A percentile compares a stretch with the other conserved stretches of the same genome.
These are phyloP conservation scores for Thaumetopoea pityocampa DNA, from an alignment of 1,140 invertebrate genomes.

Conservation along the genomic window DNA sequence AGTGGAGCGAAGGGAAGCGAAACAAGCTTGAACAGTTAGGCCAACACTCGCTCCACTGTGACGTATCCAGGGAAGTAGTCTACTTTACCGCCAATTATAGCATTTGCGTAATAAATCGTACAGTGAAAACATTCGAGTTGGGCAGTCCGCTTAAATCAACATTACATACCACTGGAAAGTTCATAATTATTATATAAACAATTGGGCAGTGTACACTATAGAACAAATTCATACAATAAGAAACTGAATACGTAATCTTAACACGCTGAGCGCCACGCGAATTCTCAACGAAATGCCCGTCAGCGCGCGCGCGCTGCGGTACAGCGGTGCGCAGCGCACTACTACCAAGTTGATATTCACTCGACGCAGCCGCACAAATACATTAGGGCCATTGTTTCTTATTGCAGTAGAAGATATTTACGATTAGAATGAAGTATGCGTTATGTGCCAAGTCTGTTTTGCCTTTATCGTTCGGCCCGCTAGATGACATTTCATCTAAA, in stretches of 20 bases:
- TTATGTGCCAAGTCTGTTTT: no score
- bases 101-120: constrained; percentile 61
- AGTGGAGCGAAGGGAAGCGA: constrained; percentile 38
- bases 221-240: constrained; percentile 14
- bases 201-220: constrained; percentile 25
- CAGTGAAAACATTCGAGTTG: constrained; percentile 58
- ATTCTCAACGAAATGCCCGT: no score
- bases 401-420: no score
- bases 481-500: no score
- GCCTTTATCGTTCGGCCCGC: no score
- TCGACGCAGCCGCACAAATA: no score
- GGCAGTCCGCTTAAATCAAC: constrained; percentile 43
- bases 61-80: constrained; percentile 55
- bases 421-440: no score
- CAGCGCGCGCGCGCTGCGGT: no score
- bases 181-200: constrained; percentile 22
- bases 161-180: constrained; percentile 25
- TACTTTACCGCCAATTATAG: constrained; percentile 52
- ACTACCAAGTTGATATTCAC: no score
- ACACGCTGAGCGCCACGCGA: no score
- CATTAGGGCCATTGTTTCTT: no score
- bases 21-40: constrained; percentile 14
- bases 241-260: constrained; percentile 11
- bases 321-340: no score
- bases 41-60: constrained; percentile 51